Conservation (phyloP, 2,888 invertebrate genomes). For the Crocallis elinguaria region DNA sequence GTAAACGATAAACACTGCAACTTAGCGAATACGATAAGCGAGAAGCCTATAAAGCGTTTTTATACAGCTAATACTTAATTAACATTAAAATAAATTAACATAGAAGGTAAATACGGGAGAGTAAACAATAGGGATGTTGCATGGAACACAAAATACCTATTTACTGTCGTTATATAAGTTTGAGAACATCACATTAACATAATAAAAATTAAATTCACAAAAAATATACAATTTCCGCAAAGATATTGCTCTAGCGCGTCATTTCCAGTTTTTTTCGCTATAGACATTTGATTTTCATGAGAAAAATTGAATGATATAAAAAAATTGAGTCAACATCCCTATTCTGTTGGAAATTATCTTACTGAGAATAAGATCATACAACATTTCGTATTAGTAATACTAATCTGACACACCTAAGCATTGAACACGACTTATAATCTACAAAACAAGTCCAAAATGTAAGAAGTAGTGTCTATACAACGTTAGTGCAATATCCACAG, state of each 20-base stretch:
- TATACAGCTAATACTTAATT: slow-evolving; percentile 75
- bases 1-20: slow-evolving; percentile 64
- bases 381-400: slow-evolving; percentile 46
- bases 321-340: too few relatives aligned
- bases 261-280: too few relatives aligned
- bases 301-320: too few relatives aligned
- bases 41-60: slow-evolving; percentile 71
- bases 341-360: slow-evolving; percentile 57
- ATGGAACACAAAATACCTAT: too few relatives aligned
- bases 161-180: too few relatives aligned
- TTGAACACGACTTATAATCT: slow-evolving; percentile 40
- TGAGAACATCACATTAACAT: too few relatives aligned
- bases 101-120: slow-evolving; percentile 41
- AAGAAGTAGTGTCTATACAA: slow-evolving; percentile 43
- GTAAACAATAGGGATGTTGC: too few relatives aligned
- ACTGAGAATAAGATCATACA: slow-evolving; percentile 46
- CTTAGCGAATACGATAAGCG: slow-evolving; percentile 68
- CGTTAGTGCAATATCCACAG: slow-evolving; percentile 70
- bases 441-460: slow-evolving; percentile 43
- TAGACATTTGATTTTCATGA: too few relatives aligned
- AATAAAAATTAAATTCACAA: too few relatives aligned
- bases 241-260: too few relatives aligned
- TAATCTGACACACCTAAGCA: slow-evolving; percentile 43
- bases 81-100: slow-evolving; percentile 72
- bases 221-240: too few relatives aligned